phyloP scores from a whole-genome alignment of 1,140 invertebrate species.

The Drosophila nannoptera region DNA sequence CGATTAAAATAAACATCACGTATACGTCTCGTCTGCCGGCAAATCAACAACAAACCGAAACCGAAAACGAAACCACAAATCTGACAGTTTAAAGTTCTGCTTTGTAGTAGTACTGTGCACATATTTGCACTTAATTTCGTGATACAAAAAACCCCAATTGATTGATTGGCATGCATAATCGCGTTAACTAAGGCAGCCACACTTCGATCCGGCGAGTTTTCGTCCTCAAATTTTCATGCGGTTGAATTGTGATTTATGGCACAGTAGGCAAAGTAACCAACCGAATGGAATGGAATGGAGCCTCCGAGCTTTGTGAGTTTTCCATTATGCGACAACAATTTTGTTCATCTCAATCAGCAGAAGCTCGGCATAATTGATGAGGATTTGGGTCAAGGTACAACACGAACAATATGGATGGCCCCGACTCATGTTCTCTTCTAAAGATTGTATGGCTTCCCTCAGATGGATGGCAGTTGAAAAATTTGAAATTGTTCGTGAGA shows the following conservation, averaged over 20 bases:
- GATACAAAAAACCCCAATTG: slow-evolving; percentile 25
- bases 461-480: no score
- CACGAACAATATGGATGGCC: slow-evolving; percentile 2
- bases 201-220: not conserved
- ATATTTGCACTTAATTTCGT: slow-evolving; percentile 38
- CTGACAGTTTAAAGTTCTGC: slow-evolving; percentile 3
- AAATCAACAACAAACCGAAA: not conserved
- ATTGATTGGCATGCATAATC: slow-evolving; percentile 36
- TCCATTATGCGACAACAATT: slow-evolving; percentile 40
- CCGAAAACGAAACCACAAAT: not conserved
- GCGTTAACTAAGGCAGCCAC: slow-evolving; percentile 26
- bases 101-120: slow-evolving; percentile 12
- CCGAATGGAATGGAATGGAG: not conserved
- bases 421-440: not conserved
- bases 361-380: slow-evolving; percentile 32
- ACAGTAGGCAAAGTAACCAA: slow-evolving; percentile 17
- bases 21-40: slow-evolving; percentile 10
- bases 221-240: slow-evolving; percentile 34
- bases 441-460: not conserved
- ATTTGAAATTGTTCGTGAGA: no score
- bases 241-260: slow-evolving; percentile 43
- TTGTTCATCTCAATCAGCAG: slow-evolving; percentile 26
- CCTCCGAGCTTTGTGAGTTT: not conserved
- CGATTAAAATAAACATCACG: slow-evolving; percentile 1
- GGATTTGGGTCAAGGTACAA: slow-evolving; percentile 30